phyloP scores from a whole-genome alignment of 2,113 vertebrate genomes.

The Hypanus sabinus region DNA sequence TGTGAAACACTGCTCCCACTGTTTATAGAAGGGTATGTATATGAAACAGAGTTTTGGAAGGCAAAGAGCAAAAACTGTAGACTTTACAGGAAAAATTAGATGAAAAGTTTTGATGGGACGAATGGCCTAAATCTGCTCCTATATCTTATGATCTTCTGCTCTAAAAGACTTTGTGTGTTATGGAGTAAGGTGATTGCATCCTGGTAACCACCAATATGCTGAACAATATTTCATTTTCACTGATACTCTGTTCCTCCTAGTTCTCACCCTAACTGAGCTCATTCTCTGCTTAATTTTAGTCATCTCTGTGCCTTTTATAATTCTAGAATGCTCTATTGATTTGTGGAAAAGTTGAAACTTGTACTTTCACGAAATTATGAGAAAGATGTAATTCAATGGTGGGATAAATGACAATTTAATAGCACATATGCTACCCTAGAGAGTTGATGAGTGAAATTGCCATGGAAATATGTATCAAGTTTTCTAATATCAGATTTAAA shows the following conservation, averaged over 20 bases:
- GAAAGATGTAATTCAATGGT: constrained; percentile 16
- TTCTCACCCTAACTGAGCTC: neutral
- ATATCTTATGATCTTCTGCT: too few relatives aligned
- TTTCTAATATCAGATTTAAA: constrained; percentile 22
- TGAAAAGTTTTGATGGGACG: neutral
- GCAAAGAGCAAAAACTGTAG: neutral
- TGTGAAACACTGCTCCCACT: neutral
- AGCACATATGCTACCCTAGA: neutral
- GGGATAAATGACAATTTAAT: constrained; percentile 31
- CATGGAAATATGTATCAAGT: constrained; percentile 23
- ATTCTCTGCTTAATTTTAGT: neutral
- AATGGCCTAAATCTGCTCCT: too few relatives aligned
- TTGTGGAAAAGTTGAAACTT: constrained; percentile 12
- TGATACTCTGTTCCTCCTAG: neutral
- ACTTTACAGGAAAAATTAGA: neutral
- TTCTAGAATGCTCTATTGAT: constrained; percentile 19
- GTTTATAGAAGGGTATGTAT: neutral
- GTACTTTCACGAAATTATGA: constrained; percentile 25
- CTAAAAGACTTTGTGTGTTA: neutral
- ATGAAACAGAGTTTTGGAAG: neutral
- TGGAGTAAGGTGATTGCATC: neutral
- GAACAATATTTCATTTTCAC: neutral
- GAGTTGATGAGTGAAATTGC: neutral
- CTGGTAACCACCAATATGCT: neutral
- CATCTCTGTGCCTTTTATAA: neutral